A percentile compares a stretch with the other conserved stretches of the same genome.
Conservation (phyloP, 2,113 vertebrate species). For the Seriola dumerili region DNA sequence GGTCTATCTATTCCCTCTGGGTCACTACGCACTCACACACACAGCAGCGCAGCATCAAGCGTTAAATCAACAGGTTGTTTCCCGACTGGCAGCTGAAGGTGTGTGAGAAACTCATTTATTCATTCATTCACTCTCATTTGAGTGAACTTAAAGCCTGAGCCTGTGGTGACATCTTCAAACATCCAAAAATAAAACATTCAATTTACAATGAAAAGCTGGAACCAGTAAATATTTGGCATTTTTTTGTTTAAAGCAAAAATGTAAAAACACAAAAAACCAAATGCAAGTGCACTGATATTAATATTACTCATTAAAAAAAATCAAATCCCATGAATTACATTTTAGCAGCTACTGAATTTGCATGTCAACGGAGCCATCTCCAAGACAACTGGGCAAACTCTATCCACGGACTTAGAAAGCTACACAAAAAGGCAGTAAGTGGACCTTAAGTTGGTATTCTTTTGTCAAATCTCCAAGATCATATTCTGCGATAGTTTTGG, state of each 20-base stretch:
- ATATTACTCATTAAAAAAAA: background rate
- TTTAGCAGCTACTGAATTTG: background rate
- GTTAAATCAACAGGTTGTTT: conserved; percentile 47
- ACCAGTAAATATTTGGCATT: too few species aligned
- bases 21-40: conserved; percentile 7
- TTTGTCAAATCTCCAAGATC: too few species aligned
- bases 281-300: background rate
- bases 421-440: background rate
- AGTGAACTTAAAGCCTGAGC: background rate
- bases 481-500: too few species aligned
- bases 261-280: background rate
- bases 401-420: background rate
- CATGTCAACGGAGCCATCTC: background rate
- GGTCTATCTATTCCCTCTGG: conserved; percentile 42
- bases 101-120: background rate
- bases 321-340: too few species aligned
- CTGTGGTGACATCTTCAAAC: too few species aligned
- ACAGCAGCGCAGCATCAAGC: background rate
- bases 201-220: too few species aligned
- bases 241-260: background rate
- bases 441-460: background rate
- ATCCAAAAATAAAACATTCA: too few species aligned
- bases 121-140: background rate
- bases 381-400: conserved; percentile 1
- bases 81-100: background rate